These are phyloP conservation scores for Cerastoderma edule DNA, from an alignment of 2,888 invertebrate species.

Conservation along the genomic window DNA sequence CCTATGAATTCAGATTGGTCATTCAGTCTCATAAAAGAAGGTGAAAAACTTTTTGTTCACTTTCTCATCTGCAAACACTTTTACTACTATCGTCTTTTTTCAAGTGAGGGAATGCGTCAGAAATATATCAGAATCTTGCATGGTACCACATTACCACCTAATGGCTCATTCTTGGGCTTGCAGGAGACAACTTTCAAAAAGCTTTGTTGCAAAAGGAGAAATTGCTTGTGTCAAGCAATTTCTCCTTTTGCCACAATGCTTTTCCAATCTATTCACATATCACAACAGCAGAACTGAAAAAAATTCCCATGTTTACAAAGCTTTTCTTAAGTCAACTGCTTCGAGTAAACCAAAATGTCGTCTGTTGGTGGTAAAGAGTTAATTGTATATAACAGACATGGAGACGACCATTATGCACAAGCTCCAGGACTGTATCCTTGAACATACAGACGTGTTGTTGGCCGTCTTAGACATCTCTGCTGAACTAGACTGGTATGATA, in stretches of 20 bases:
- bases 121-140: too few species aligned
- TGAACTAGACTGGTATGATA: conserved; percentile 88
- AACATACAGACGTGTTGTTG: conserved; percentile 86
- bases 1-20: too few species aligned
- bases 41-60: too few species aligned
- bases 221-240: background rate
- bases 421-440: conserved; percentile 87
- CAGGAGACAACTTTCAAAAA: too few species aligned
- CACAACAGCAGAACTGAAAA: background rate
- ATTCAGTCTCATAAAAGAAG: too few species aligned
- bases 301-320: background rate
- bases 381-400: conserved; percentile 86
- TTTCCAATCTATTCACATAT: background rate
- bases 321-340: background rate
- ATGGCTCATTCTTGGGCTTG: too few species aligned
- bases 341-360: background rate
- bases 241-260: background rate
- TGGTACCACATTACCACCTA: too few species aligned
- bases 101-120: too few species aligned
- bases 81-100: too few species aligned
- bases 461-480: conserved; percentile 87
- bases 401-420: conserved; percentile 91
- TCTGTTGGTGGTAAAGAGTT: background rate
- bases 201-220: conserved; percentile 12
- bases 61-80: too few species aligned